These are phyloP conservation scores for Spisula solida DNA, from an alignment of 2,888 invertebrate species.

Conservation along the genomic window DNA sequence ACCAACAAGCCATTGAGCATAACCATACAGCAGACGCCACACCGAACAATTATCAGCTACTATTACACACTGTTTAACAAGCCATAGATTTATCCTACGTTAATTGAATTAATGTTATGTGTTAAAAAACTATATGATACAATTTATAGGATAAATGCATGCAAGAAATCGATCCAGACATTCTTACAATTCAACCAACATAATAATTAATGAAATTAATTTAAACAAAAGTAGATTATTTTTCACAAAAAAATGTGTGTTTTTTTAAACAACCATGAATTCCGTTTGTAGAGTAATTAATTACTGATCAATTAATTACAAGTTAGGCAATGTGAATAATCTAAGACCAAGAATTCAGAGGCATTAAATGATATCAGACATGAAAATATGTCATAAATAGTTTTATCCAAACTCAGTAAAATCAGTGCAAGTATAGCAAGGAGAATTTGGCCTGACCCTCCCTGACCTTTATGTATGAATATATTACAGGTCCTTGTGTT, in stretches of 20 bases:
- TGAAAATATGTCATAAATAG: background rate
- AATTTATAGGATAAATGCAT: constrained; percentile 41
- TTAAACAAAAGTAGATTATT: constrained; percentile 15
- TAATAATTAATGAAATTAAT: background rate
- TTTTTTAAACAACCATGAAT: background rate
- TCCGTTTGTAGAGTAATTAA: background rate
- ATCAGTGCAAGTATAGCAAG: background rate
- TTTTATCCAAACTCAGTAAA: background rate
- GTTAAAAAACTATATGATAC: constrained; percentile 46
- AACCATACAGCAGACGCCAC: background rate
- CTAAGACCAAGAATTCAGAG: background rate
- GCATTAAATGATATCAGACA: background rate
- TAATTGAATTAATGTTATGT: constrained; percentile 57
- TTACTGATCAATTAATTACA: background rate
- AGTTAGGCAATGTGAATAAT: background rate
- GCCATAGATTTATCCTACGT: constrained; percentile 24
- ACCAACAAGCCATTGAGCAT: background rate
- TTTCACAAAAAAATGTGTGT: background rate
- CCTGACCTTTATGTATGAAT: no score
- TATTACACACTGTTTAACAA: constrained; percentile 12
- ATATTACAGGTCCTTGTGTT: no score
- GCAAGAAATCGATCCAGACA: background rate
- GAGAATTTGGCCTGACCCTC: no score
- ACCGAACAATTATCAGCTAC: constrained; percentile 18
- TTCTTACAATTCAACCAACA: constrained; percentile 11